These are phyloP conservation scores for Zenarchopterus dispar DNA, from an alignment of 2,797 vertebrate species.

Conservation along the genomic window DNA sequence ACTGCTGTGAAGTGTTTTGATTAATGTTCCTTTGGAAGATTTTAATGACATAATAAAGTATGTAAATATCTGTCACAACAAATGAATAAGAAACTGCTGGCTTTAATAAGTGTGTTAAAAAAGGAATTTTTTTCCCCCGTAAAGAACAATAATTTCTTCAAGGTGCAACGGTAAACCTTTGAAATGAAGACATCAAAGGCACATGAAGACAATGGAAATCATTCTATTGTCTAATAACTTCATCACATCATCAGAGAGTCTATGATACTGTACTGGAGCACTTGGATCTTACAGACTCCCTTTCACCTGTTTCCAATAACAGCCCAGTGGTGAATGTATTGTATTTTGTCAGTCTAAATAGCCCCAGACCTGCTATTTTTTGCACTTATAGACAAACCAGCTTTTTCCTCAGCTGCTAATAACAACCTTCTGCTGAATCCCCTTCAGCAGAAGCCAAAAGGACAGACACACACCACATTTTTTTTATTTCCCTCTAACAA, in stretches of 20 bases:
- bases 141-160: no score
- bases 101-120: no score
- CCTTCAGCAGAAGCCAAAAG: slow-evolving; percentile 35
- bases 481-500: slow-evolving; percentile 2
- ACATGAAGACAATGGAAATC: no score
- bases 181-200: no score
- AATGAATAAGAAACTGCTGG: no score
- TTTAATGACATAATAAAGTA: no score
- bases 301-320: slow-evolving; percentile 51
- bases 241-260: slow-evolving; percentile 14
- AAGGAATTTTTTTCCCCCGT: no score
- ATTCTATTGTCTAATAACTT: slow-evolving; percentile 1
- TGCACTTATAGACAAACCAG: slow-evolving; percentile 36
- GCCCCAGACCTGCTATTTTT: slow-evolving; percentile 54
- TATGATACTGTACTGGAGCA: slow-evolving; percentile 5
- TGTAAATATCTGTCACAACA: no score
- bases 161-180: no score
- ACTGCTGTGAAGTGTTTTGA: no score
- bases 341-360: slow-evolving; percentile 54
- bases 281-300: slow-evolving; percentile 14
- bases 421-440: slow-evolving; percentile 55
- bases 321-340: slow-evolving; percentile 43
- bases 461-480: slow-evolving; percentile 3
- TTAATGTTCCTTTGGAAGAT: no score
- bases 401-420: slow-evolving; percentile 51